Evolutionary conservation across 2,888 invertebrate species (phyloP), one percentile per base, ranked within the genome.

Genomic region (Epinotia bilunana): DNA sequence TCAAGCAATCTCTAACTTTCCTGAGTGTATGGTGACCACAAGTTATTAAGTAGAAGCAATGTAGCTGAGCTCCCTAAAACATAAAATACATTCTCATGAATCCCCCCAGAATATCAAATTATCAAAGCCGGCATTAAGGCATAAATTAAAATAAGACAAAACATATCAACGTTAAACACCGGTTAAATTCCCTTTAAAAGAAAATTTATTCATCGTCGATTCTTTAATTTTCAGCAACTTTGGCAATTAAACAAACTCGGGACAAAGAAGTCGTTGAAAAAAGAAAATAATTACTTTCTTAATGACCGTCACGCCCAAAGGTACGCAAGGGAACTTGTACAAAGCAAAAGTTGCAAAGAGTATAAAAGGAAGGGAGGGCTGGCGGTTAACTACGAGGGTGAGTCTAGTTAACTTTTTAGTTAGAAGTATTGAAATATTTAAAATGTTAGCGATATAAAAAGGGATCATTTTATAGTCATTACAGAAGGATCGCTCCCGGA

Each of bases 211-310:
- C 74, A 73, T 64, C 69, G 73, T 64, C 73, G 61, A 73, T 76
- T 69, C 76, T 60, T 77, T 74, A 77, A 77, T 77, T 72, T 77
- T 76, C 64, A 77, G 43, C 73, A 78, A 78, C 77, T 78, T 78
- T 73, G 77, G 77, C 77, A 77, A 78, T 78, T 78, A 78, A 78
- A 78, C 77, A 75, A 78, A 74, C 72, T 77, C 46, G 16, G 61
- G 64, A 77, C 72, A 78, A 78, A 77, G 76, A 77, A 75, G 75
- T 72, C 72, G 75, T 72, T 74, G 68, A 73, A 70, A 60, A 76
- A 76, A 76, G 73, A 78, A 77, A 78, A 78, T 78, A 77, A 78
- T 78, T 78, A 76, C 78, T 77, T 78, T 76, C 76, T 77, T 78
- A 78, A 78, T 78, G 77, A 76, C 76, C 74, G 60, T 49, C 70